Evolutionary conservation across 2,797 vertebrate genomes (phyloP).

Genomic region (Petrocephalus schoutedeni): DNA sequence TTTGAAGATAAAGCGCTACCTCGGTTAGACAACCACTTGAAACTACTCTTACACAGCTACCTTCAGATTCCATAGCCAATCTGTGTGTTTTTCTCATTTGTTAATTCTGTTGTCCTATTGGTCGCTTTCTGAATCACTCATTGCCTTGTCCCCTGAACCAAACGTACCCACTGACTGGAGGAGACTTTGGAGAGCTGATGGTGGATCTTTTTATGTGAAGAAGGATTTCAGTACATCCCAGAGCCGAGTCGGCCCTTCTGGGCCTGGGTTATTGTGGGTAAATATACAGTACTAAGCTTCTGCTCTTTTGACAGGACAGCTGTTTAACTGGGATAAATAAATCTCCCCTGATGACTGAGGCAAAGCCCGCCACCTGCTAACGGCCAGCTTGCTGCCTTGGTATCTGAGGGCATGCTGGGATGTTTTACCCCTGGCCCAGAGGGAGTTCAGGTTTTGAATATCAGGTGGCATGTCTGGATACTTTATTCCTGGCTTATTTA

Average conservation of each 20-base stretch:
- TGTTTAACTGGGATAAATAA: neutral
- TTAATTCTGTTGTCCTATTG: neutral
- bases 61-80: conserved; percentile 10
- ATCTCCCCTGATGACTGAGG: neutral
- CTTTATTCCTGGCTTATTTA: neutral
- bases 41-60: neutral
- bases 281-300: neutral
- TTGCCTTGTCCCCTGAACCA: neutral
- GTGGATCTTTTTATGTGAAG: neutral
- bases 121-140: neutral
- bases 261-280: neutral
- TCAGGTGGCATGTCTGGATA: neutral
- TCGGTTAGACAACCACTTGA: conserved; percentile 21
- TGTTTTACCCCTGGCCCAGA: neutral
- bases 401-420: neutral
- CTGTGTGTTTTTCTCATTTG: neutral
- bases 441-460: neutral
- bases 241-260: neutral
- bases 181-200: neutral
- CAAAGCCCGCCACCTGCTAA: neutral
- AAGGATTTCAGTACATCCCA: neutral
- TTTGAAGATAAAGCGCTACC: neutral
- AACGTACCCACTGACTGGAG: neutral
- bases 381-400: neutral
- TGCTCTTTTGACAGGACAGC: neutral